Percentiles rank a stretch among this genome's conserved stretches.
Evolutionary conservation across 2,113 vertebrate species (phyloP).

Genomic region (Campylomormyrus tamandua): DNA sequence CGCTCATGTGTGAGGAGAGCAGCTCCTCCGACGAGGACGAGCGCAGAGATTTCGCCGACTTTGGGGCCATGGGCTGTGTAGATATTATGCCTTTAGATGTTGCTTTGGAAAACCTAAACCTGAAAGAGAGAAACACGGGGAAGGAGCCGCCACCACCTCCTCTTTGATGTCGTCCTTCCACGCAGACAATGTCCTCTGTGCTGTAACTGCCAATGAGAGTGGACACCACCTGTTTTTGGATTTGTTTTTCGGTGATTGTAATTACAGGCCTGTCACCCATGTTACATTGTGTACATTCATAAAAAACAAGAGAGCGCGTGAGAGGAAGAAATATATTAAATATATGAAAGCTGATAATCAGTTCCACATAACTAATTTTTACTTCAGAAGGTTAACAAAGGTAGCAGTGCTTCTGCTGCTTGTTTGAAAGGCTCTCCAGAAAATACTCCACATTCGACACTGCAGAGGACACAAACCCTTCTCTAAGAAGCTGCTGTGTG

Average conservation of each 20-base stretch:
- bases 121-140: slow-evolving; percentile 90
- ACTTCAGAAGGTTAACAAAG: slow-evolving; percentile 91
- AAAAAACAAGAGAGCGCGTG: slow-evolving; percentile 58
- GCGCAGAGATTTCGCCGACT: slow-evolving; percentile 89
- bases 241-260: slow-evolving; percentile 88
- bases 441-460: slow-evolving; percentile 93
- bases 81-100: slow-evolving; percentile 99
- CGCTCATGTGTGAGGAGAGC: slow-evolving; percentile 92
- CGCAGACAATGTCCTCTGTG: slow-evolving; percentile 99
- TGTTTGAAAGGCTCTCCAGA: slow-evolving; percentile 88
- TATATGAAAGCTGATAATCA: slow-evolving; percentile 80
- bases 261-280: slow-evolving; percentile 98
- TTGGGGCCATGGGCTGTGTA: slow-evolving; percentile 99
- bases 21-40: slow-evolving; percentile 98
- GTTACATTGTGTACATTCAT: slow-evolving; percentile 99
- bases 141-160: slow-evolving; percentile 97
- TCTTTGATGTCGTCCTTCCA: slow-evolving; percentile 96
- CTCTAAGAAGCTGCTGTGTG: slow-evolving; percentile 99
- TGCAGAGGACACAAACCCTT: slow-evolving; percentile 78
- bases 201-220: slow-evolving; percentile 99
- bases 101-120: slow-evolving; percentile 98
- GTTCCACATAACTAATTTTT: slow-evolving; percentile 92
- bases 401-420: slow-evolving; percentile 79
- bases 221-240: slow-evolving; percentile 80
- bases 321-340: slow-evolving; percentile 69